Percentiles rank a stretch among this genome's conserved stretches.
These are phyloP conservation scores for Chymomyza costata DNA, from an alignment of 1,140 invertebrate species.

Conservation along the genomic window DNA sequence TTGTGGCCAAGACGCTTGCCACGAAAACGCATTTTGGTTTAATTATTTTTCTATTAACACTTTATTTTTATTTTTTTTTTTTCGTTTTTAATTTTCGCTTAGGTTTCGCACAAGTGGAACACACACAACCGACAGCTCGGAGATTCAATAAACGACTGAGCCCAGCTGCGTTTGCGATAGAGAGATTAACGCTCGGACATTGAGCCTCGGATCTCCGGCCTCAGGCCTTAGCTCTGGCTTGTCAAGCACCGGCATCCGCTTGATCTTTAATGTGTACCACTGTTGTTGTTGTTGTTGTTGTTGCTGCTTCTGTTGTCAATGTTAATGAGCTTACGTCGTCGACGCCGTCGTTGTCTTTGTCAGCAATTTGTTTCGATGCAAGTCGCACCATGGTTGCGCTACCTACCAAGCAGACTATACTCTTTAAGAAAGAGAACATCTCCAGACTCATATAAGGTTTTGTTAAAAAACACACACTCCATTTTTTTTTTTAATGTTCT, in stretches of 20 bases:
- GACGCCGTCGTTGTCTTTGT: conserved; percentile 18
- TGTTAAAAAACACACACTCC: no score
- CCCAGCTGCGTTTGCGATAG: no score
- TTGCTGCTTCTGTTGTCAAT: conserved; percentile 23
- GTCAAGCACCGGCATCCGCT: conserved; percentile 28
- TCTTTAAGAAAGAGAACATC: no score
- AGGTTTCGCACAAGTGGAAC: conserved; percentile 12
- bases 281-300: conserved; percentile 10
- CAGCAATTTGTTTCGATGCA: conserved; percentile 34
- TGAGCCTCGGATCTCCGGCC: no score
- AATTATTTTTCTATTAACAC: conserved; percentile 4
- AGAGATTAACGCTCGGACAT: no score
- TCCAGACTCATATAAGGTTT: no score
- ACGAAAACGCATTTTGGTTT: conserved; percentile 47
- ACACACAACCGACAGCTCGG: conserved; percentile 45
- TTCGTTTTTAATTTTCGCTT: conserved; percentile 53
- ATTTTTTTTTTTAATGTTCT: no score
- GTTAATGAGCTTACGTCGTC: conserved; percentile 52
- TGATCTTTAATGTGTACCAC: conserved; percentile 18
- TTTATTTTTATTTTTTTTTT: not conserved
- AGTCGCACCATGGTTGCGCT: conserved; percentile 27
- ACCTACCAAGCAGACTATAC: conserved; percentile 1
- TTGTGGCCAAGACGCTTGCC: no score
- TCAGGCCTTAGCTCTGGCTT: conserved; percentile 19
- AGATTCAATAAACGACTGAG: conserved; percentile 56